These are phyloP conservation scores for Rhincodon typus DNA, from an alignment of 2,797 vertebrate species.

Conservation along the genomic window DNA sequence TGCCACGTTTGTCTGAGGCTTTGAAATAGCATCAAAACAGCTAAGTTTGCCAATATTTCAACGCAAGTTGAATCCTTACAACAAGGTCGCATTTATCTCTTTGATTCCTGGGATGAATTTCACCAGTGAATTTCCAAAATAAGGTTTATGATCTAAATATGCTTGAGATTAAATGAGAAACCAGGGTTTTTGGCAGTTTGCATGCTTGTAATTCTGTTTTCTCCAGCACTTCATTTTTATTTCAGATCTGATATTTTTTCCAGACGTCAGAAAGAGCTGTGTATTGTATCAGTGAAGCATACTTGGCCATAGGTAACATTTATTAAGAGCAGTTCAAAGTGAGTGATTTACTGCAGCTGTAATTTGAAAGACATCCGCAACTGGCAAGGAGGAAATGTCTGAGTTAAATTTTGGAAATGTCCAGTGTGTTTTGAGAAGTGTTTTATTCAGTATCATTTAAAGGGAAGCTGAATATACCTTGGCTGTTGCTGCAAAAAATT, in stretches of 20 bases:
- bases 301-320: background rate
- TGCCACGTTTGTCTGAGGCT: background rate
- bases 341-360: constrained; percentile 26
- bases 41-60: background rate
- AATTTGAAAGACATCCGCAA: background rate
- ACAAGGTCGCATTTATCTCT: background rate
- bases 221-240: background rate
- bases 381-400: background rate
- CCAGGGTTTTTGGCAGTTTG: background rate
- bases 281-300: constrained; percentile 33
- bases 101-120: constrained; percentile 11
- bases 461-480: background rate
- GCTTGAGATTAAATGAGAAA: background rate
- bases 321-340: constrained; percentile 16
- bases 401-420: background rate
- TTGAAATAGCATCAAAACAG: background rate
- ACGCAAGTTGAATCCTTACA: background rate
- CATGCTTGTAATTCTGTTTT: background rate
- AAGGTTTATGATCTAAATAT: background rate
- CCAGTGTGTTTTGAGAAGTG: background rate
- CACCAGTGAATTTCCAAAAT: background rate
- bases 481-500: background rate
- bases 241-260: constrained; percentile 10
- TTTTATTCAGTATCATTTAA: background rate
- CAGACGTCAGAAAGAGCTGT: constrained; percentile 10